Conservation (phyloP, 2,113 vertebrate genomes). For the Periophthalmodon schlosseri region DNA sequence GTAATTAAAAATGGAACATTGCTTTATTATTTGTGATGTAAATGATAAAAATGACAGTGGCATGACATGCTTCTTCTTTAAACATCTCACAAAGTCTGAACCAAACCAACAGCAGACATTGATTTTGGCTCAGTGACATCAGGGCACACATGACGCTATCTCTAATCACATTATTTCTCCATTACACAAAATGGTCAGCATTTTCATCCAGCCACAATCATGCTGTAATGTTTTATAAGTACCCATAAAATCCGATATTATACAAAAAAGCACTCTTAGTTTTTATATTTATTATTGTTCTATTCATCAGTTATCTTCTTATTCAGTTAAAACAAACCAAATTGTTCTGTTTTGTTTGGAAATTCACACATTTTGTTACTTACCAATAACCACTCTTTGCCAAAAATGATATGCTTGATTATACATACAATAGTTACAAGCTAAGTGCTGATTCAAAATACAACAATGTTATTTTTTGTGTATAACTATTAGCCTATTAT, state of each 20-base stretch:
- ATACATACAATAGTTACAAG: background rate
- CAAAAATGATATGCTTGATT: background rate
- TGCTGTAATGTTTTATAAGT: constrained; percentile 45
- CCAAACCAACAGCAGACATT: constrained; percentile 30
- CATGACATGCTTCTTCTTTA: constrained; percentile 40
- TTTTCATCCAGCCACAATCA: constrained; percentile 26
- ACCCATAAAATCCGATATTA: constrained; percentile 9
- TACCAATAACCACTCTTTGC: background rate
- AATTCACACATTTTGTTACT: background rate
- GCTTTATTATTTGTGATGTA: constrained; percentile 27
- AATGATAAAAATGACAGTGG: constrained; percentile 34
- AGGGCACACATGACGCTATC: constrained; percentile 33
- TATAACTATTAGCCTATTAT: background rate
- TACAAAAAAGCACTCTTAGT: background rate
- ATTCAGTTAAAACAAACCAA: background rate
- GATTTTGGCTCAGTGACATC: constrained; percentile 29
- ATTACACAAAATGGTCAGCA: constrained; percentile 36
- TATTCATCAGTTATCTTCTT: background rate
- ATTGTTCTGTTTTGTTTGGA: background rate
- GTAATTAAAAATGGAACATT: background rate
- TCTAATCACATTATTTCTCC: constrained; percentile 42
- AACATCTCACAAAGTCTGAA: constrained; percentile 38
- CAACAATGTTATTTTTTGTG: background rate
- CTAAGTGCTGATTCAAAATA: background rate
- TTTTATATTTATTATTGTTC: background rate